Evolutionary conservation across 1,140 invertebrate genomes (phyloP).

Genomic region (Liolophura sinensis): DNA sequence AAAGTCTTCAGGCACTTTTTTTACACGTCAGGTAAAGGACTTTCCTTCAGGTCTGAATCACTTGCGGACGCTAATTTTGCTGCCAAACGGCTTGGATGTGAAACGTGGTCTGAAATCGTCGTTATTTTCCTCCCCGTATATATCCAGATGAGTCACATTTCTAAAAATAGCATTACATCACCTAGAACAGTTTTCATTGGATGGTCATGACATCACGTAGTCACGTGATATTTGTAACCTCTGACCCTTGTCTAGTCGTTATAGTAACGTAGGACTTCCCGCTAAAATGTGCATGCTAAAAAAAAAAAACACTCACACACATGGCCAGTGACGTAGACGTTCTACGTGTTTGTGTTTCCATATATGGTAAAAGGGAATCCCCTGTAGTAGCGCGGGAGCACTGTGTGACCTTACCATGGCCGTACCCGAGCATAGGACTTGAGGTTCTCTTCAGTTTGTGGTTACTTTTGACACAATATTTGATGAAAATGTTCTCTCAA

Average conservation of each 20-base stretch:
- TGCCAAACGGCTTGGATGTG: constrained; percentile 8
- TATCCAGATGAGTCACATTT: constrained; percentile 53
- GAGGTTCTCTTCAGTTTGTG: too few relatives aligned
- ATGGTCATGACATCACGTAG: constrained; percentile 54
- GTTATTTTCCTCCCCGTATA: constrained; percentile 24
- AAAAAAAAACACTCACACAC: not conserved
- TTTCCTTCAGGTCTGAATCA: constrained; percentile 4
- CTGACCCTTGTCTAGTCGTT: constrained; percentile 14
- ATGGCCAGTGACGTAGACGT: not conserved
- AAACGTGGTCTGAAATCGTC: constrained; percentile 29
- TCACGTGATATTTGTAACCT: constrained; percentile 22
- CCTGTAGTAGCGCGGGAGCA: not conserved
- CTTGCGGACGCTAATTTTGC: constrained; percentile 9
- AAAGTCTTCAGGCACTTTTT: constrained; percentile 6
- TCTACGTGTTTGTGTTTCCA: not conserved
- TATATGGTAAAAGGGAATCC: constrained; percentile 1
- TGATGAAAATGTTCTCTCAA: too few relatives aligned
- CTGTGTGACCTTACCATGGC: too few relatives aligned
- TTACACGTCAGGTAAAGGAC: not conserved
- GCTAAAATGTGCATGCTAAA: too few relatives aligned
- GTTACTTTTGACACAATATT: too few relatives aligned
- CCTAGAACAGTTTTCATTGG: constrained; percentile 55
- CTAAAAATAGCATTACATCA: constrained; percentile 63
- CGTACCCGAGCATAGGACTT: too few relatives aligned
- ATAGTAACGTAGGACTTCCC: constrained; percentile 17